These are phyloP conservation scores for Pogonophryne albipinna DNA, from an alignment of 2,797 vertebrate species.

Conservation along the genomic window DNA sequence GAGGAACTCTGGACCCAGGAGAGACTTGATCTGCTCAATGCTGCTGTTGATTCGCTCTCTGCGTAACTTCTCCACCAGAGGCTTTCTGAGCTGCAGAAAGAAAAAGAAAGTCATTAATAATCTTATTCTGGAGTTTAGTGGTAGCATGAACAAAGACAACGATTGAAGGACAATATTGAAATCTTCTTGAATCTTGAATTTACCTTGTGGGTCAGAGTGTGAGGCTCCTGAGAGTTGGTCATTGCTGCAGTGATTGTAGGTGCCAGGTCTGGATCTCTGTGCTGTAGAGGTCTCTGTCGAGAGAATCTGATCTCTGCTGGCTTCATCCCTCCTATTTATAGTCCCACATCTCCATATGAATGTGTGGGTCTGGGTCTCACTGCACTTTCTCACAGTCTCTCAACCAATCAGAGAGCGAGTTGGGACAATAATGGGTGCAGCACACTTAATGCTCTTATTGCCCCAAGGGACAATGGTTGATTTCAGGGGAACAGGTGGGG, in stretches of 20 bases:
- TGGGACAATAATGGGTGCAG: constrained; percentile 71
- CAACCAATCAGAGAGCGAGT: constrained; percentile 7
- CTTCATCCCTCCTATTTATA: constrained; percentile 86
- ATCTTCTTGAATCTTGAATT: constrained; percentile 38
- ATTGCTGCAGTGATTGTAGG: constrained; percentile 72
- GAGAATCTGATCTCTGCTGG: constrained; percentile 42
- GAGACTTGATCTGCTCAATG: constrained; percentile 66
- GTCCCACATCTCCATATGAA: constrained; percentile 78
- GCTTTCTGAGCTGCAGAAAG: constrained; percentile 47
- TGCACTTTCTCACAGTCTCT: too few relatives aligned
- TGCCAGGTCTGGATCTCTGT: constrained; percentile 78
- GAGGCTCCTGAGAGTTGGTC: constrained; percentile 65
- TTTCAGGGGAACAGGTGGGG: constrained; percentile 65
- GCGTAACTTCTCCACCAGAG: constrained; percentile 86
- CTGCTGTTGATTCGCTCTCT: constrained; percentile 80
- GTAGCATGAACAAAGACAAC: neutral
- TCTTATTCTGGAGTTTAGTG: constrained; percentile 45
- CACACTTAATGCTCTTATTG: constrained; percentile 43
- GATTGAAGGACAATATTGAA: neutral
- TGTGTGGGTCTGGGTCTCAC: constrained; percentile 34
- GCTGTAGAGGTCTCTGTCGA: constrained; percentile 73
- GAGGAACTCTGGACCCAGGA: constrained; percentile 68
- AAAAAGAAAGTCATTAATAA: constrained; percentile 41
- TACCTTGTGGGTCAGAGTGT: constrained; percentile 77
- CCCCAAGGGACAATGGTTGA: constrained; percentile 57